These are phyloP conservation scores for Drosophila nebulosa DNA, from an alignment of 1,140 invertebrate species.

Conservation along the genomic window DNA sequence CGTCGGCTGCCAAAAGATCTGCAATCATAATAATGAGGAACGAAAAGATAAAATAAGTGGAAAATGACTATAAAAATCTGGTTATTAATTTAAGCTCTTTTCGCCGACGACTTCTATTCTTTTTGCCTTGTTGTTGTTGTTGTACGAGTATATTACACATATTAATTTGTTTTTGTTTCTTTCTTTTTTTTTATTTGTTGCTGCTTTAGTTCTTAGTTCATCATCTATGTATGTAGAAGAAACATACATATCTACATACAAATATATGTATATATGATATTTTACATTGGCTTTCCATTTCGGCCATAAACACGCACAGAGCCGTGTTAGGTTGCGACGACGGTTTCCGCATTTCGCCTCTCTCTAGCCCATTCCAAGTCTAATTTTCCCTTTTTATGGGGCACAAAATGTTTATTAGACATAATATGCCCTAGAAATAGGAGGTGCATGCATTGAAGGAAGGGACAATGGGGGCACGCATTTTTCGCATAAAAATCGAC, in stretches of 20 bases:
- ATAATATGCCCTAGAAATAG: slow-evolving; percentile 36
- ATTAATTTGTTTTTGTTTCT: not conserved
- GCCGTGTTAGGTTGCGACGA: slow-evolving; percentile 63
- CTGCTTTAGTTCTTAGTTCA: not conserved
- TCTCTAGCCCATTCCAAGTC: not conserved
- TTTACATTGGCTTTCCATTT: slow-evolving; percentile 12
- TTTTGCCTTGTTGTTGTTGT: slow-evolving; percentile 1
- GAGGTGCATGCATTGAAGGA: not conserved
- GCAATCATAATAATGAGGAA: not conserved
- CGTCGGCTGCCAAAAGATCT: slow-evolving; percentile 19
- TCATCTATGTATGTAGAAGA: slow-evolving; percentile 3
- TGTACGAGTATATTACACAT: not conserved
- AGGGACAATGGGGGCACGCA: slow-evolving; percentile 42
- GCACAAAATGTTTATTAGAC: slow-evolving; percentile 76
- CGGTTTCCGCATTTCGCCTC: slow-evolving; percentile 56
- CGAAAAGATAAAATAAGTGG: too few relatives aligned
- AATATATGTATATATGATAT: slow-evolving; percentile 7
- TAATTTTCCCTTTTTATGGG: slow-evolving; percentile 31
- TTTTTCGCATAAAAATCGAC: slow-evolving; percentile 71
- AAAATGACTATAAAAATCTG: slow-evolving; percentile 32
- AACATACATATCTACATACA: not conserved
- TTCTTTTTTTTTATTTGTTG: too few relatives aligned
- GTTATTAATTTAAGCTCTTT: slow-evolving; percentile 65
- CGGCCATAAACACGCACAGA: slow-evolving; percentile 69
- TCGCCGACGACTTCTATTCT: slow-evolving; percentile 2